Conservation (phyloP, 2,888 invertebrate species). For the Chrysolina haemoptera region DNA sequence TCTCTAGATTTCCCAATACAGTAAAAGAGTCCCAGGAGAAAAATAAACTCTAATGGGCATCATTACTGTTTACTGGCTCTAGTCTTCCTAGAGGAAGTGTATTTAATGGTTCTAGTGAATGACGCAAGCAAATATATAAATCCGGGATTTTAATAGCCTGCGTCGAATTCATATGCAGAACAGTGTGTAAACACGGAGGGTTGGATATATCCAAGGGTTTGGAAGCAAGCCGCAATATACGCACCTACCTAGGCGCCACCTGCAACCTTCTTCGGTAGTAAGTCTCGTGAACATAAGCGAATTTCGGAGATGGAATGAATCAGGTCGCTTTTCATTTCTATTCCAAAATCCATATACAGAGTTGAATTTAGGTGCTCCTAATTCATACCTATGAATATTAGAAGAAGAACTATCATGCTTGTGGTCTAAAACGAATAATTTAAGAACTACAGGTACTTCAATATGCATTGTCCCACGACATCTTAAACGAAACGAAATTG, state of each 20-base stretch:
- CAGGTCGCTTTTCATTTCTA: background rate
- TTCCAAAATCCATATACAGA: too few species aligned
- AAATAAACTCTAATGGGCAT: slow-evolving; percentile 30
- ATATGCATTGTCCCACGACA: too few species aligned
- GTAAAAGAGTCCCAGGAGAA: background rate
- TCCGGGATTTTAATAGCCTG: slow-evolving; percentile 46
- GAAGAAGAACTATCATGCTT: too few species aligned
- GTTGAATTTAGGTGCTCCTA: too few species aligned
- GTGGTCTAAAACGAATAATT: too few species aligned
- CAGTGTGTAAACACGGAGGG: slow-evolving; percentile 46
- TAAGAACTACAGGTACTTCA: too few species aligned
- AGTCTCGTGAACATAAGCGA: background rate
- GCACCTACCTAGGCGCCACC: slow-evolving; percentile 20
- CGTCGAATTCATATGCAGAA: slow-evolving; percentile 46
- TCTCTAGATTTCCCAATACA: background rate
- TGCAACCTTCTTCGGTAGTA: background rate
- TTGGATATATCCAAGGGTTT: slow-evolving; percentile 28
- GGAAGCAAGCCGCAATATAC: slow-evolving; percentile 33
- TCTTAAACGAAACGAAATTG: too few species aligned
- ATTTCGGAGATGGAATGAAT: too few species aligned
- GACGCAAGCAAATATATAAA: slow-evolving; percentile 49
- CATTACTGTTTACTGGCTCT: slow-evolving; percentile 8
- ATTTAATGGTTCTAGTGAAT: slow-evolving; percentile 34
- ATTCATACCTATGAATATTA: too few species aligned
- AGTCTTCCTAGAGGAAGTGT: slow-evolving; percentile 24